Base-by-base conservation (phyloP, 2,113 vertebrate genomes). In the Ceyx cyanopectus region DNA sequence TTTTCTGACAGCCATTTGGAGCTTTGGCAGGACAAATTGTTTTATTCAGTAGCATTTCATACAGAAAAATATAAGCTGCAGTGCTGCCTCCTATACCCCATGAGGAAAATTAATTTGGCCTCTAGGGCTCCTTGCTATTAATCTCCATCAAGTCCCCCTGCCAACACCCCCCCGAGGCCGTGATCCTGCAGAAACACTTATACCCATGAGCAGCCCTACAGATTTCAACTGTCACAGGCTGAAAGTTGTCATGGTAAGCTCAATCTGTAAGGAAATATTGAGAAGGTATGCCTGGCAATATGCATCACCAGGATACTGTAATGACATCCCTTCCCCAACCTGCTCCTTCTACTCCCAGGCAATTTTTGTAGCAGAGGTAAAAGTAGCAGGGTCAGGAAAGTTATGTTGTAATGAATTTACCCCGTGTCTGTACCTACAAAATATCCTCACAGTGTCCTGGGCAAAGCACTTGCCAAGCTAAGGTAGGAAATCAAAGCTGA, bases 1-100 rank as follows among this genome's bases (percentile, higher is more conserved):
- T 85, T 90, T 87, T 93, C 74, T 95, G 89, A 87, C 95, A 94
- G 81, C 15, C 83, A 79, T 84, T 91, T 72, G 63, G 77, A 81
- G 58, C 51, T 81, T 73, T 96, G 80, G 53, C 69, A 95, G 78
- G 69, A 96, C 40, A 90, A 81, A 89, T 79, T 81, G 50, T 87
- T 83, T 86, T 88, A 94, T 69, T 96, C 77, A 66, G 79, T 66
- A 58, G 23, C 45, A 89, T 92, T 87, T 75, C 77, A 73, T 81
- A 90, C 26, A 48, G 48, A 63, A 91, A 86, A 94, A 84, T 56
- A 83, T 32, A 94, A 86, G 50, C 34, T 89, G 50, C 41, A 69
- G 7, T 72, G 45, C 65, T 65, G 22, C 17, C 62, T 79, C 54
- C 88, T 81, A 13, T 81, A 61, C 32, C 60, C 46, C 57, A 84